Conservation (phyloP, 1,140 invertebrate genomes). For the Nilaparvata lugens region DNA sequence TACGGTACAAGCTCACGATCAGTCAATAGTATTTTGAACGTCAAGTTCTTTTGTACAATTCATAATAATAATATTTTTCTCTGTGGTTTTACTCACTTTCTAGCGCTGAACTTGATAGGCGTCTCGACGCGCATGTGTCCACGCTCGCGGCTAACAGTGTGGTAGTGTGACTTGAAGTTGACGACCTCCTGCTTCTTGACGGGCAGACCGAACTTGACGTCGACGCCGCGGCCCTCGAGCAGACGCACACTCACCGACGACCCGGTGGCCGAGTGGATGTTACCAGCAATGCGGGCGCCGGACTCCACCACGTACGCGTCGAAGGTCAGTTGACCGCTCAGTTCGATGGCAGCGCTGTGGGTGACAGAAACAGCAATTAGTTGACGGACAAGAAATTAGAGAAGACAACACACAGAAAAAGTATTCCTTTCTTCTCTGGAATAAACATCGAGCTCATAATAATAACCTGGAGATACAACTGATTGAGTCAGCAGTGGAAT, state of each 20-base stretch:
- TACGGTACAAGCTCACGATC: no score
- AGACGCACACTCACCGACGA: constrained; percentile 53
- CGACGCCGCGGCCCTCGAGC: constrained; percentile 54
- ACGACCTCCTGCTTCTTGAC: constrained; percentile 72
- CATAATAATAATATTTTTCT: no score
- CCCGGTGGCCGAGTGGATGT: constrained; percentile 68
- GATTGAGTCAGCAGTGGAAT: no score
- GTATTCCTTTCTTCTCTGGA: no score
- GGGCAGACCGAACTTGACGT: constrained; percentile 63
- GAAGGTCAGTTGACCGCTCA: constrained; percentile 57
- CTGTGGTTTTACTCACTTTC: constrained; percentile 34
- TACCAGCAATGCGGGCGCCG: constrained; percentile 64
- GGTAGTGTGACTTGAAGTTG: constrained; percentile 40
- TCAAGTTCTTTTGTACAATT: no score
- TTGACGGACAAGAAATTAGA: no score
- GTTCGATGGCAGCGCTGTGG: constrained; percentile 59
- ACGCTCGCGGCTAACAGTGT: constrained; percentile 46
- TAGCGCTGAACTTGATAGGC: constrained; percentile 44
- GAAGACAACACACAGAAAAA: no score
- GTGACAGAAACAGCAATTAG: not conserved
- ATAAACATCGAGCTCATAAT: no score
- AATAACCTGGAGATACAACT: no score
- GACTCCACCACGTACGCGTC: constrained; percentile 61
- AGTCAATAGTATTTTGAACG: no score
- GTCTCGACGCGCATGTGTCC: constrained; percentile 41